Evolutionary conservation across 2,797 vertebrate genomes (phyloP).

Genomic region (Phrynocephalus forsythii): DNA sequence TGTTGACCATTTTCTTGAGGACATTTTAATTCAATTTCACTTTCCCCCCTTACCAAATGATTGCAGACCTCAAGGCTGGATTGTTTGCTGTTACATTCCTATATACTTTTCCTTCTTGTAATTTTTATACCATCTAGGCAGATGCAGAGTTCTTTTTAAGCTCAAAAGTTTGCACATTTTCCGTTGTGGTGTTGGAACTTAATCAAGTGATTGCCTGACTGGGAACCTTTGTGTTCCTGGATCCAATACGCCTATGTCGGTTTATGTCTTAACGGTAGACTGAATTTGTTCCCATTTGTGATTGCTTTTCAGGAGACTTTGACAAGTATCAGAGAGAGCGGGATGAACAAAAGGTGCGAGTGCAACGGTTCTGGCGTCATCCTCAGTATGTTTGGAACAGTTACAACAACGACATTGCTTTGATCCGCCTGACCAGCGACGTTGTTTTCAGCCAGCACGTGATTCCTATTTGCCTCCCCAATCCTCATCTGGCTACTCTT

Average conservation of each 20-base stretch:
- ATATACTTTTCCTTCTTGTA: no score
- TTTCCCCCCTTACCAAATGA: no score
- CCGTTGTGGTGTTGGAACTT: no score
- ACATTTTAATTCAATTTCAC: no score
- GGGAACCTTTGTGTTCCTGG: no score
- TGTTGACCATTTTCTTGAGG: no score
- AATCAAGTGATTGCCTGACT: no score
- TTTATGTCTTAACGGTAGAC: neutral
- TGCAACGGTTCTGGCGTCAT: conserved; percentile 56
- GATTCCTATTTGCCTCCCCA: conserved; percentile 68
- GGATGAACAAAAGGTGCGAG: conserved; percentile 70
- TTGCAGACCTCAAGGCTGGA: no score
- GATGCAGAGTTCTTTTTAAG: no score
- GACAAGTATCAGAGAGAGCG: conserved; percentile 65
- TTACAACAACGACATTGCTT: conserved; percentile 64
- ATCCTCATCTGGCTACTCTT: conserved; percentile 47
- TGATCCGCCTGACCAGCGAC: conserved; percentile 53
- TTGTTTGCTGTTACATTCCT: no score
- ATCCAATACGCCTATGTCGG: neutral
- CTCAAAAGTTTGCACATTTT: no score
- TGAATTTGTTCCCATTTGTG: neutral
- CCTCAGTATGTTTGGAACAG: conserved; percentile 55
- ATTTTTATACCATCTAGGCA: no score
- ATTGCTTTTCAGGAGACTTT: conserved; percentile 64
- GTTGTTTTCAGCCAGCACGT: conserved; percentile 41